Evolutionary conservation across 2,888 invertebrate species (phyloP).

Genomic region (Creontiades dilutus): DNA sequence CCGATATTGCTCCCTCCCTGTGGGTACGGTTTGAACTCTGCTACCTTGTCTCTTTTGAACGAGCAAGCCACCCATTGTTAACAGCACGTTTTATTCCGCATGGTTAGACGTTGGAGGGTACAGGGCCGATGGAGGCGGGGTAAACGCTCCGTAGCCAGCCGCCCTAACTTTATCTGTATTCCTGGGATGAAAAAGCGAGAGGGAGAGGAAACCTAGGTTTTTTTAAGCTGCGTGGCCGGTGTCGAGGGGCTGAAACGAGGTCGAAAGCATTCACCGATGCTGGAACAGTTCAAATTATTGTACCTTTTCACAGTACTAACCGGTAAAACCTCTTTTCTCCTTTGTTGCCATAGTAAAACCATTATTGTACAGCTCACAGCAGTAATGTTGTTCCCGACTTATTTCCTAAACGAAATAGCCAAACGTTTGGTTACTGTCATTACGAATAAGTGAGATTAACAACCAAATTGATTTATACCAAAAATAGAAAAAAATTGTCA

Average conservation of each 20-base stretch:
- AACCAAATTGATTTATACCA: no score
- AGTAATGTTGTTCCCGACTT: neutral
- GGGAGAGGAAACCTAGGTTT: neutral
- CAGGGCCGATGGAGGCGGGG: neutral
- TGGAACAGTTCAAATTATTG: conserved; percentile 1
- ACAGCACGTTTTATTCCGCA: conserved; percentile 12
- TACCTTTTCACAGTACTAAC: neutral
- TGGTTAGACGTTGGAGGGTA: neutral
- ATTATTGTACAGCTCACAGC: neutral
- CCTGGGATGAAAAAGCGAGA: neutral
- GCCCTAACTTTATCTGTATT: conserved; percentile 21
- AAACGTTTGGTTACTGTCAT: no score
- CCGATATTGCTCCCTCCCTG: neutral
- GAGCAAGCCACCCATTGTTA: conserved; percentile 1
- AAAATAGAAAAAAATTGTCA: no score
- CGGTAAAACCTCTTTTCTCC: neutral
- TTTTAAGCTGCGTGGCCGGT: neutral
- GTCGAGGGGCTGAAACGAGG: neutral
- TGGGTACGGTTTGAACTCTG: conserved; percentile 7
- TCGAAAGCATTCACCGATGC: neutral
- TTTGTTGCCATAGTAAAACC: neutral
- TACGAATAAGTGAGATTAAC: no score
- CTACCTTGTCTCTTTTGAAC: neutral
- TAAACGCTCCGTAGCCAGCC: conserved; percentile 16
- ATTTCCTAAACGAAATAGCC: neutral